These are phyloP conservation scores for Brachylomia viminalis DNA, from an alignment of 2,888 invertebrate species.

Conservation along the genomic window DNA sequence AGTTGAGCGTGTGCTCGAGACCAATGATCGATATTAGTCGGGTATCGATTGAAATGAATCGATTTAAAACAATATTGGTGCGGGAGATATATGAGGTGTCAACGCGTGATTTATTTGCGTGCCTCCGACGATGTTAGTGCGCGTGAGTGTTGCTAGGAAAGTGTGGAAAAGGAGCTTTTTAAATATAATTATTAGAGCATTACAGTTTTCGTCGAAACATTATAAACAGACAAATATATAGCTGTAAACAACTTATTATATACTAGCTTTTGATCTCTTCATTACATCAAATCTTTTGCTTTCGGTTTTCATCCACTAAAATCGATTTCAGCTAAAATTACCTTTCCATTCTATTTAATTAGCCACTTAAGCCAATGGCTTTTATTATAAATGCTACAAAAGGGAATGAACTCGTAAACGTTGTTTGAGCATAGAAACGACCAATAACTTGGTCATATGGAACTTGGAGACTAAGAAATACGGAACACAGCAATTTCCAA, in stretches of 20 bases:
- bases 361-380: neutral
- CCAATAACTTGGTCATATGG: neutral
- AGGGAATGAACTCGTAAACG: neutral
- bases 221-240: neutral
- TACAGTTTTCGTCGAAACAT: neutral
- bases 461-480: neutral
- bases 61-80: constrained; percentile 78
- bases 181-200: neutral
- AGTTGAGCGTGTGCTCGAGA: constrained; percentile 62
- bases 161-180: constrained; percentile 46
- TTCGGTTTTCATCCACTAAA: neutral
- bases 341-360: neutral
- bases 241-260: neutral
- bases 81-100: constrained; percentile 86
- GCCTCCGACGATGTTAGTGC: constrained; percentile 60
- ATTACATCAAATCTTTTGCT: neutral
- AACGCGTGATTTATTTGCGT: constrained; percentile 83
- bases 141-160: constrained; percentile 41
- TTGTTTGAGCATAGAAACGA: neutral
- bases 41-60: constrained; percentile 69
- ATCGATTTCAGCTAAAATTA: neutral
- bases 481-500: neutral
- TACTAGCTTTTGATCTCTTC: neutral
- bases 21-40: constrained; percentile 73
- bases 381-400: neutral